phyloP scores from a whole-genome alignment of 1,140 invertebrate genomes.

The Potamilus streckersoni region DNA sequence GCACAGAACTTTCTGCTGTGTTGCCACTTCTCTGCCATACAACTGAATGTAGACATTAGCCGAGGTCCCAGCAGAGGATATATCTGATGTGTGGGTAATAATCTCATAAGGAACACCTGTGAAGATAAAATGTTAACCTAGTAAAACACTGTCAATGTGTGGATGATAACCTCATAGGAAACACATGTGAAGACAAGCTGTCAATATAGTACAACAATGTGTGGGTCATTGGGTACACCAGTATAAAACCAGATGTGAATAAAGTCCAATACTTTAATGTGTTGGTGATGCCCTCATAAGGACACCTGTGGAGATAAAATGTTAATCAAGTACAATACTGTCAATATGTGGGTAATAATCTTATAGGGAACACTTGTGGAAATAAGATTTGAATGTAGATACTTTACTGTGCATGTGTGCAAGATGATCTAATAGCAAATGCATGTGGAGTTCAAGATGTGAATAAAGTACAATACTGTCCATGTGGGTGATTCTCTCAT shows the following conservation, averaged over 20 bases:
- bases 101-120: slow-evolving; percentile 67
- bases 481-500: no score
- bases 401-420: no score
- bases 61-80: slow-evolving; percentile 56
- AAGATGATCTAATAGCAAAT: no score
- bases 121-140: slow-evolving; percentile 14
- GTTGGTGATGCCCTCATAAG: slow-evolving; percentile 57
- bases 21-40: slow-evolving; percentile 62
- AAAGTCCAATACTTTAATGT: slow-evolving; percentile 32
- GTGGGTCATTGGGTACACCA: slow-evolving; percentile 65
- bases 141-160: slow-evolving; percentile 38
- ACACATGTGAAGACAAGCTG: slow-evolving; percentile 50
- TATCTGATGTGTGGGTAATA: slow-evolving; percentile 60
- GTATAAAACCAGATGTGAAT: slow-evolving; percentile 16
- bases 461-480: no score
- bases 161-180: slow-evolving; percentile 65
- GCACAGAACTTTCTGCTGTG: slow-evolving; percentile 63
- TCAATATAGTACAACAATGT: slow-evolving; percentile 29
- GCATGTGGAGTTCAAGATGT: no score
- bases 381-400: no score
- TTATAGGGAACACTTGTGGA: no score
- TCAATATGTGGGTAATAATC: no score
- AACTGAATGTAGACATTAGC: slow-evolving; percentile 65
- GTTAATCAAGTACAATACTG: no score
- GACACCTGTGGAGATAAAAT: no score